Evolutionary conservation across 2,113 vertebrate species (phyloP).

Genomic region (Ceyx margarethae): DNA sequence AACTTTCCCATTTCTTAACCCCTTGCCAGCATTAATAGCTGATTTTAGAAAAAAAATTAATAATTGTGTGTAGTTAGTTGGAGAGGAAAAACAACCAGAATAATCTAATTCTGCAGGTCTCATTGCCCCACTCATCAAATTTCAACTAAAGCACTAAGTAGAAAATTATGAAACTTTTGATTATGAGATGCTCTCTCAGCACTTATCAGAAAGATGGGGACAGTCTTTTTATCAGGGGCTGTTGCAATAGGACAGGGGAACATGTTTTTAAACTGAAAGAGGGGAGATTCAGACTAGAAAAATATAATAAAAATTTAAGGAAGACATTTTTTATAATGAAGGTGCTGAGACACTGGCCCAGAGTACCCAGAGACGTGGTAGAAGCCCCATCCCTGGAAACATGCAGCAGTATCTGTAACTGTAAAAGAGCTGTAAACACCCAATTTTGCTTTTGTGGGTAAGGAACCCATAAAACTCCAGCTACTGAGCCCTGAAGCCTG

Average conservation of each 20-base stretch:
- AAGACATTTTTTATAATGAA: neutral
- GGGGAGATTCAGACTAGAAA: neutral
- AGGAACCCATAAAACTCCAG: neutral
- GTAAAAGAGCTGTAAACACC: neutral
- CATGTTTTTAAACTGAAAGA: neutral
- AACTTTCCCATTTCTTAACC: constrained; percentile 4
- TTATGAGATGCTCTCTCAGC: neutral
- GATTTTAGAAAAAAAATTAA: constrained; percentile 2
- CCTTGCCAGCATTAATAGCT: constrained; percentile 17
- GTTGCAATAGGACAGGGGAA: neutral
- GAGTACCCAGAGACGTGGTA: neutral
- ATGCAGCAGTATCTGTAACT: constrained; percentile 1
- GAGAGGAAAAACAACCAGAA: neutral
- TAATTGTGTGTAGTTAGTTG: neutral
- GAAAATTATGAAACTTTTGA: neutral
- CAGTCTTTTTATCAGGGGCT: neutral
- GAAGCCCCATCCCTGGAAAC: neutral
- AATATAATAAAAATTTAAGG: no score
- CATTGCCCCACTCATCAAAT: neutral
- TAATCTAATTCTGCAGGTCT: neutral
- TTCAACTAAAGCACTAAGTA: neutral
- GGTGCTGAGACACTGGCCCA: neutral
- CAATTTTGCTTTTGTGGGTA: neutral
- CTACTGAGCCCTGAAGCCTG: neutral
- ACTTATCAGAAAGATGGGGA: neutral